Evolutionary conservation across 2,888 invertebrate species (phyloP).

Genomic region (Lasioglossum malachurum): DNA sequence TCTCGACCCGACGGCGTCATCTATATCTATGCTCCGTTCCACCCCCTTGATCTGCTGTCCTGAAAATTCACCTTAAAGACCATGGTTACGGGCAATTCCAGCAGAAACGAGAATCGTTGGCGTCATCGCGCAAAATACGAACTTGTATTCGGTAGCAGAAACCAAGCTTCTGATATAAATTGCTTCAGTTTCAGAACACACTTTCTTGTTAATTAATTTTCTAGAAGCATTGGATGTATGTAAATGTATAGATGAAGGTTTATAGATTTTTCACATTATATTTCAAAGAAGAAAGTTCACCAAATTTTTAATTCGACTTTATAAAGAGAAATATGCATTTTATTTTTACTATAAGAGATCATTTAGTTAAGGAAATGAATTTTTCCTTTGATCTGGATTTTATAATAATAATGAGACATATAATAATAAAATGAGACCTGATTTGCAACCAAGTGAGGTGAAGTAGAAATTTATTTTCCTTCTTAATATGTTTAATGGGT

Average conservation of each 20-base stretch:
- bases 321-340: too few species aligned
- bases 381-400: background rate
- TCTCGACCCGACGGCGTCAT: conserved; percentile 51
- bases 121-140: conserved; percentile 3
- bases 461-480: too few species aligned
- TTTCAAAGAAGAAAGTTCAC: background rate
- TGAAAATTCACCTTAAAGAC: conserved; percentile 51
- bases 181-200: background rate
- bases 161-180: too few species aligned
- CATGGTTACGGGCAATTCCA: conserved; percentile 30
- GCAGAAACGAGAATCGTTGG: conserved; percentile 28
- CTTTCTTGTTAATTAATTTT: background rate
- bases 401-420: background rate
- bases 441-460: too few species aligned
- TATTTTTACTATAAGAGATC: background rate
- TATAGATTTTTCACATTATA: background rate
- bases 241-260: background rate
- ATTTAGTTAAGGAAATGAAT: background rate
- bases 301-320: background rate
- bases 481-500: too few species aligned
- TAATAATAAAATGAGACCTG: too few species aligned
- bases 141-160: background rate
- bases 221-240: background rate
- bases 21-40: conserved; percentile 49
- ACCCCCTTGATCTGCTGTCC: conserved; percentile 46